Conservation (phyloP, 1,140 invertebrate genomes). For the Sinella curviseta region DNA sequence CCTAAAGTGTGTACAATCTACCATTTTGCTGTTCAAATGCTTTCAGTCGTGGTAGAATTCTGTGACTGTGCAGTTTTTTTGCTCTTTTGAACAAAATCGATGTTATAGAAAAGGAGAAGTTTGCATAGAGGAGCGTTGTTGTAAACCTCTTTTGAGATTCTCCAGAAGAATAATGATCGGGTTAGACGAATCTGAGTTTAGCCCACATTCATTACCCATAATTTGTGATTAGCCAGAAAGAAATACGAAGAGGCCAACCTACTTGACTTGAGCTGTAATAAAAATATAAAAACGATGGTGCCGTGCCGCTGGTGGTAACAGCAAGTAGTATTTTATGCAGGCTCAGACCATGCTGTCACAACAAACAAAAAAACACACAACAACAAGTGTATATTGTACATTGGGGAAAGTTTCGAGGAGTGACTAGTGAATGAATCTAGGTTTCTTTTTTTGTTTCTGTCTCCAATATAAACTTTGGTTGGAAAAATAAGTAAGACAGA, state of each 20-base stretch:
- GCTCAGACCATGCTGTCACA: background rate
- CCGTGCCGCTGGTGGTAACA: too few relatives aligned
- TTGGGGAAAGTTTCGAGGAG: too few relatives aligned
- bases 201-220: conserved; percentile 15
- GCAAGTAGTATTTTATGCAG: background rate
- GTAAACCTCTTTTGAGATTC: background rate
- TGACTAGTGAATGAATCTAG: too few relatives aligned
- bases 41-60: too few relatives aligned
- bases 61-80: background rate
- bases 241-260: background rate
- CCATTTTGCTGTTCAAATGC: too few relatives aligned
- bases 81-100: background rate
- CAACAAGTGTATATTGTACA: too few relatives aligned
- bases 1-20: too few relatives aligned
- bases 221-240: background rate
- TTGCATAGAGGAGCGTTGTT: too few relatives aligned
- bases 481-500: too few relatives aligned
- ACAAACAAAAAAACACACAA: background rate
- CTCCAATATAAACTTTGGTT: too few relatives aligned
- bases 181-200: background rate
- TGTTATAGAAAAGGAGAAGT: too few relatives aligned
- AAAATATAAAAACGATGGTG: background rate
- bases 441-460: too few relatives aligned
- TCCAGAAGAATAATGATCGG: conserved; percentile 4
- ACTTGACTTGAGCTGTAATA: background rate